Conservation (phyloP, 2,888 invertebrate genomes). For the Philopedon plagiatum region DNA sequence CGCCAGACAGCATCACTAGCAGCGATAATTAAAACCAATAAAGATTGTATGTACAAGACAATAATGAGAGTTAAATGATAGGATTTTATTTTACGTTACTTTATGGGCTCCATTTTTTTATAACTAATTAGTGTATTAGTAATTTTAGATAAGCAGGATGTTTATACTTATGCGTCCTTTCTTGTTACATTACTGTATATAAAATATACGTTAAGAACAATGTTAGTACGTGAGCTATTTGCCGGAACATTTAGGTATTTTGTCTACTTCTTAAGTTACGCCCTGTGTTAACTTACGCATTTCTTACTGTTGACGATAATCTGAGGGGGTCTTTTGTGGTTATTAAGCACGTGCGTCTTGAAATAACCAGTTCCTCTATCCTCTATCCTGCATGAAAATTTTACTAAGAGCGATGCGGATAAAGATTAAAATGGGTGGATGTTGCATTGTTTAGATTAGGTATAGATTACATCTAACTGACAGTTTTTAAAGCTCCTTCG, state of each 20-base stretch:
- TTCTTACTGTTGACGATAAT: constrained; percentile 5
- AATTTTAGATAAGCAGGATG: too few relatives aligned
- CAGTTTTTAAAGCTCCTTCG: background rate
- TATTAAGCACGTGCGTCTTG: constrained; percentile 11
- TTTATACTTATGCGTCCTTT: too few relatives aligned
- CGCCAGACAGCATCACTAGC: too few relatives aligned
- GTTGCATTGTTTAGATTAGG: too few relatives aligned
- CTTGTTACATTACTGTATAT: too few relatives aligned
- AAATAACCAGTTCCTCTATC: constrained; percentile 14
- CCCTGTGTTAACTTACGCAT: background rate
- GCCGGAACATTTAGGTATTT: background rate
- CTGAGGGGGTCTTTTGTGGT: constrained; percentile 9
- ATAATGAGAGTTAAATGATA: too few relatives aligned
- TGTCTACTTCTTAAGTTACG: background rate
- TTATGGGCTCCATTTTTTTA: too few relatives aligned
- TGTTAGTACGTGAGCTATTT: background rate
- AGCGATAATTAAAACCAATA: too few relatives aligned
- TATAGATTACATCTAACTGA: background rate
- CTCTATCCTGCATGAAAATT: background rate
- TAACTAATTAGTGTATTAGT: too few relatives aligned
- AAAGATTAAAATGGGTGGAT: background rate
- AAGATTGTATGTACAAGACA: too few relatives aligned
- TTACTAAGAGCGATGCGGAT: background rate
- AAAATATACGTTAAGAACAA: constrained; percentile 5
- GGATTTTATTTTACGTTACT: too few relatives aligned